phyloP scores from a whole-genome alignment of 1,140 invertebrate species.

The Pararge aegeria region DNA sequence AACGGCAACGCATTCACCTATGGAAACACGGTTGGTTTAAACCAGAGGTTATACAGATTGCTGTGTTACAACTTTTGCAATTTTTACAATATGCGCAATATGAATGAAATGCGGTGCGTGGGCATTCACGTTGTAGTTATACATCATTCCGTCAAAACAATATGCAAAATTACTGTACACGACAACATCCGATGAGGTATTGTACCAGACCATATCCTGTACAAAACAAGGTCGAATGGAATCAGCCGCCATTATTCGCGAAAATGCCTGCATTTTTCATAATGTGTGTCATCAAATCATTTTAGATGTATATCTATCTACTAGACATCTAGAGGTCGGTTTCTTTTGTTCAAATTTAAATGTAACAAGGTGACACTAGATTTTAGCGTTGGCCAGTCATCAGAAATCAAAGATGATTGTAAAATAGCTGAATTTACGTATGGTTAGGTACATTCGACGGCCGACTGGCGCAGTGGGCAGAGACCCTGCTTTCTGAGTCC shows the following conservation, averaged over 20 bases:
- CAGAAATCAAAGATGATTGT: too few species aligned
- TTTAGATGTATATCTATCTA: too few species aligned
- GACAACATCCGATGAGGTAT: constrained; percentile 26
- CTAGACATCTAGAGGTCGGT: too few species aligned
- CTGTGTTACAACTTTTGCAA: constrained; percentile 5
- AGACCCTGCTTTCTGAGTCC: too few species aligned
- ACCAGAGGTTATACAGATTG: not conserved
- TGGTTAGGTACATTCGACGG: too few species aligned
- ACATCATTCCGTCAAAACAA: constrained; percentile 17
- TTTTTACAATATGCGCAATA: constrained; percentile 7
- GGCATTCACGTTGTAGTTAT: not conserved
- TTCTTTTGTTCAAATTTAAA: too few species aligned
- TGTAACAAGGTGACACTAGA: too few species aligned
- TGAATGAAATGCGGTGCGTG: constrained; percentile 1
- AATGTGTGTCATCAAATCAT: constrained; percentile 10
- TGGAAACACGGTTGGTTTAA: constrained; percentile 11
- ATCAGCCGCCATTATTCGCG: constrained; percentile 17
- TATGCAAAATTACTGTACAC: constrained; percentile 26
- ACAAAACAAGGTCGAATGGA: constrained; percentile 23
- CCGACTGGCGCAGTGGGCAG: too few species aligned
- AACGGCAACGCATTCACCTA: not conserved
- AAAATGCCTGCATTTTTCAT: constrained; percentile 11
- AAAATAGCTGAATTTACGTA: too few species aligned
- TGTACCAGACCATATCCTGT: constrained; percentile 26
- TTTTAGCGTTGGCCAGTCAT: too few species aligned